A percentile compares a stretch with the other conserved stretches of the same genome.
Evolutionary conservation across 2,888 invertebrate genomes (phyloP).

Genomic region (Uropetala carovei): DNA sequence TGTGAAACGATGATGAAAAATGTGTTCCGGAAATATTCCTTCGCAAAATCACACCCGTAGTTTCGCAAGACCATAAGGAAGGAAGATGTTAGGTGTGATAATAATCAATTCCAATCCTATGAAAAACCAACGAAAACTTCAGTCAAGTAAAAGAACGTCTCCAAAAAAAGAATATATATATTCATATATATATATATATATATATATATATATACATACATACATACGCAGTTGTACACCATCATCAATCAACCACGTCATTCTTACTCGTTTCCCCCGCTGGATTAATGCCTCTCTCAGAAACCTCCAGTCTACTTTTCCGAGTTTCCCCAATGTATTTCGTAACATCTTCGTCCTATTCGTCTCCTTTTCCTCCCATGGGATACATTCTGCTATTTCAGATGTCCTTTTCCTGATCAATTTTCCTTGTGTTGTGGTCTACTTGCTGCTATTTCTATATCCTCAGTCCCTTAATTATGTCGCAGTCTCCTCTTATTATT

Average conservation of each 20-base stretch:
- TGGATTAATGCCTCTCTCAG: neutral
- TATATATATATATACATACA: too few species aligned
- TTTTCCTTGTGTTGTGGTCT: neutral
- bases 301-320: neutral
- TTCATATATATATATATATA: too few species aligned
- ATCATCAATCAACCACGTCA: neutral
- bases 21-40: too few species aligned
- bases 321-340: neutral
- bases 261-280: neutral
- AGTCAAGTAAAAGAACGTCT: too few species aligned
- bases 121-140: too few species aligned
- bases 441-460: neutral
- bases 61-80: too few species aligned
- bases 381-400: neutral
- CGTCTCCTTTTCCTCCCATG: neutral
- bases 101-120: too few species aligned
- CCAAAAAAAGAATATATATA: too few species aligned
- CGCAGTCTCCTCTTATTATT: neutral
- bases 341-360: neutral
- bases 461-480: neutral
- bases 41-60: too few species aligned
- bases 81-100: too few species aligned
- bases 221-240: neutral
- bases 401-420: neutral
- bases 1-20: too few species aligned